Base-by-base conservation (phyloP, 2,797 vertebrate species). In the Anguilla obscura region DNA sequence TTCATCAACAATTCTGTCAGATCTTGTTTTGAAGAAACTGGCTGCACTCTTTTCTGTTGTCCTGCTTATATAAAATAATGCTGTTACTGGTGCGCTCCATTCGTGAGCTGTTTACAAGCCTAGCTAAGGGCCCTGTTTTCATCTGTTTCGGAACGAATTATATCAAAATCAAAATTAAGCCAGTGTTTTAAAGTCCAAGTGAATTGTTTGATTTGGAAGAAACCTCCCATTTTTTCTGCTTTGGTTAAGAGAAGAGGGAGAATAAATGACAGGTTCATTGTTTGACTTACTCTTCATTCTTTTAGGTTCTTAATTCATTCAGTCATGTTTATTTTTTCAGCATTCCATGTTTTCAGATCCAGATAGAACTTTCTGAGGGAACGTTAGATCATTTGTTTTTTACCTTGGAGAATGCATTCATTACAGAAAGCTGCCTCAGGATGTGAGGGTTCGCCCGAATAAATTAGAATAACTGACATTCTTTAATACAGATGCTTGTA, bases 1-100 rank as follows among this genome's bases (percentile, higher is more conserved):
- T 89, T 95, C 93, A 95, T 95, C 92, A 92, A 71, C 54, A 88
- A 95, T 95, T 95, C 94, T 91, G 91, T 95, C 93, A 95, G 94
- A 95, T 94, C 93, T 94, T 85, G 90, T 93, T 91, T 94, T 93
- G 93, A 95, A 94, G 93, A 92, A 89, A 91, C 90, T 89, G 91
- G 90, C 90, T 91, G 89, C 45, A 89, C 87, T 87, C 84, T 86
- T 86, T 89, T 93, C 91, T 89, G 92, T 94, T 93, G 93, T 94
- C 93, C 93, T 92, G 91, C 91, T 93, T 93, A 92, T 94, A 92
- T 94, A 92, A 91, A 92, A 58, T 90, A 92, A 91, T 91, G 93
- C 94, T 95, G 92, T 92, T 94, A 93, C 94, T 95, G 69, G 76
- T 52, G 86, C 60, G 80, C 90, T 87, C 90, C 89, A 92, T 30